Percentiles rank a stretch among this genome's conserved stretches.
Evolutionary conservation across 2,113 vertebrate genomes (phyloP).

Genomic region (Nettapus auritus): DNA sequence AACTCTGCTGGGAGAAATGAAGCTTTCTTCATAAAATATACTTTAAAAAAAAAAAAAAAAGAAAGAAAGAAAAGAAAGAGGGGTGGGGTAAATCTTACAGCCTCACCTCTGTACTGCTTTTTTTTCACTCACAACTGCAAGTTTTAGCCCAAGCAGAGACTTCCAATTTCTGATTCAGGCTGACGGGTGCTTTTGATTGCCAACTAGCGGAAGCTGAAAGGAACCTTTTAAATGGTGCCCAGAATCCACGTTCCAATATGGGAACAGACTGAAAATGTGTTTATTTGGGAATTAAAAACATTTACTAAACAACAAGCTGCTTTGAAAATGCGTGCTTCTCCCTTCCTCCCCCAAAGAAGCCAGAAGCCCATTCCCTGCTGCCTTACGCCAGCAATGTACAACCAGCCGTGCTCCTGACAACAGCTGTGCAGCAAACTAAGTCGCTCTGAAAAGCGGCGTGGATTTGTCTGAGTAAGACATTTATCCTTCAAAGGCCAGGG

Average conservation of each 20-base stretch:
- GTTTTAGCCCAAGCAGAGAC: not conserved
- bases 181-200: not conserved
- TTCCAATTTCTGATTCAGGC: not conserved
- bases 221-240: not conserved
- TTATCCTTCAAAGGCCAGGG: conserved; percentile 66
- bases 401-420: not conserved
- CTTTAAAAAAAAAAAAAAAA: not conserved
- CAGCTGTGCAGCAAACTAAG: conserved; percentile 28
- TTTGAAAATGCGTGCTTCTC: not conserved
- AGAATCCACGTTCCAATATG: not conserved
- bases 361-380: not conserved
- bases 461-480: conserved; percentile 72
- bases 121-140: not conserved
- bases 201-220: not conserved
- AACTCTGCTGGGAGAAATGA: not conserved
- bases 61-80: too few species aligned
- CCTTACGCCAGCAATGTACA: not conserved
- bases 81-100: not conserved
- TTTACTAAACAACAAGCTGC: not conserved
- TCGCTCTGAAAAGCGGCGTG: conserved; percentile 53
- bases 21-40: not conserved
- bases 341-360: not conserved
- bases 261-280: not conserved
- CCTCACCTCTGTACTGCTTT: rapidly evolving
- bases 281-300: not conserved